phyloP scores from a whole-genome alignment of 2,113 vertebrate genomes.

The Silurus glanis region DNA sequence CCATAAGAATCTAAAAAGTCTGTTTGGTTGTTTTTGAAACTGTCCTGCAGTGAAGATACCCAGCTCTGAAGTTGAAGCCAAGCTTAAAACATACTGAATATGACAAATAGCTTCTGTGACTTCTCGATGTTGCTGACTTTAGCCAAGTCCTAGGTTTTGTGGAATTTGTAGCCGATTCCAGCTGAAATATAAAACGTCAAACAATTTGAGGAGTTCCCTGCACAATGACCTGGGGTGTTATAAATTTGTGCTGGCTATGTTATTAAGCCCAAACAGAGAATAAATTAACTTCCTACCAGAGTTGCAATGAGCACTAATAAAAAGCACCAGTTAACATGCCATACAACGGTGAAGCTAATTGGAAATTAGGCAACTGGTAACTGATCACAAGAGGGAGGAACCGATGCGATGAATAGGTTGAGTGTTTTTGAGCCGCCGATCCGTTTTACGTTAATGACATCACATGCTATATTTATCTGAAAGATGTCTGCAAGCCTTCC shows the following conservation, averaged over 20 bases:
- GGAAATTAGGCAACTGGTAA: conserved; percentile 34
- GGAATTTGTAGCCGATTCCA: conserved; percentile 22
- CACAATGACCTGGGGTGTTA: conserved; percentile 2
- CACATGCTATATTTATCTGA: conserved; percentile 49
- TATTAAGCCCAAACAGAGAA: conserved; percentile 39
- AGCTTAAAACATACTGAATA: conserved; percentile 30
- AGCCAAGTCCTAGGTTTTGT: conserved; percentile 32
- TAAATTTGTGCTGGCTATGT: conserved; percentile 34
- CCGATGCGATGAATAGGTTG: conserved; percentile 45
- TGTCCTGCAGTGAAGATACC: not conserved
- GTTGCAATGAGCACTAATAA: conserved; percentile 45
- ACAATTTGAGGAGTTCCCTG: conserved; percentile 13
- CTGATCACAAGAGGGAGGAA: not conserved
- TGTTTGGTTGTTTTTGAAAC: not conserved
- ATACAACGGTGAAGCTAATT: conserved; percentile 37
- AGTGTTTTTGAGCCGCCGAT: conserved; percentile 45
- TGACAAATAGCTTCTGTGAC: conserved; percentile 38
- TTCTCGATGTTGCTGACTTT: conserved; percentile 19
- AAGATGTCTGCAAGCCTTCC: conserved; percentile 54
- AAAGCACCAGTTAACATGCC: conserved; percentile 38
- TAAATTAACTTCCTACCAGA: conserved; percentile 34
- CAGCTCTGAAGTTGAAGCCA: not conserved
- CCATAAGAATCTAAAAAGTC: too few relatives aligned
- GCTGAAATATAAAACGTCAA: conserved; percentile 31
- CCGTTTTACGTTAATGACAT: conserved; percentile 30